Conservation (phyloP, 2,888 invertebrate genomes). For the Drosophila leonis region DNA sequence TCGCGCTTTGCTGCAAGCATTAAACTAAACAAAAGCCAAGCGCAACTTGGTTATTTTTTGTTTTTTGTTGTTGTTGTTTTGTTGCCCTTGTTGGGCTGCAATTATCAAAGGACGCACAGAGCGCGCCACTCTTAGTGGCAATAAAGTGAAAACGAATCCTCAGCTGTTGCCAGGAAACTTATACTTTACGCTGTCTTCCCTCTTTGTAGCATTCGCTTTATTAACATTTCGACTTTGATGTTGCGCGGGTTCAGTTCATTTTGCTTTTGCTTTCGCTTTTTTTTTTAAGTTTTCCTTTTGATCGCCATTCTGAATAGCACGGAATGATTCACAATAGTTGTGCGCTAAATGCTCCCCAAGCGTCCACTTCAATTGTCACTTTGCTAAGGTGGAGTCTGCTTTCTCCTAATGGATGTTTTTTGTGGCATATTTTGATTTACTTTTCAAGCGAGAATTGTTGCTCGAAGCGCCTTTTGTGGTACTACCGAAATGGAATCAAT, state of each 20-base stretch:
- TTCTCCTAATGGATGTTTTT: slow-evolving; percentile 50
- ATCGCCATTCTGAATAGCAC: slow-evolving; percentile 21
- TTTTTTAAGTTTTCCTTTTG: slow-evolving; percentile 13
- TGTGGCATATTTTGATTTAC: slow-evolving; percentile 68
- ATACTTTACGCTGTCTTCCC: neutral
- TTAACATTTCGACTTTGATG: slow-evolving; percentile 39
- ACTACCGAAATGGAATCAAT: slow-evolving; percentile 53
- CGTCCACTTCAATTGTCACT: slow-evolving; percentile 63
- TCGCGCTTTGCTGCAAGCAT: slow-evolving; percentile 39
- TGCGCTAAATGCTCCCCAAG: slow-evolving; percentile 63
- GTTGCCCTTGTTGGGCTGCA: slow-evolving; percentile 60
- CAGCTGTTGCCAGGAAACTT: slow-evolving; percentile 23
- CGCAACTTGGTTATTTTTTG: slow-evolving; percentile 9
- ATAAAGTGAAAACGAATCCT: slow-evolving; percentile 56
- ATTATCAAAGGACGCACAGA: slow-evolving; percentile 68
- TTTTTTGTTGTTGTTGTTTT: neutral
- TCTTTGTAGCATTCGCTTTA: neutral
- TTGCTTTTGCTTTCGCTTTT: slow-evolving; percentile 9
- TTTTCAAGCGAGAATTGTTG: slow-evolving; percentile 5
- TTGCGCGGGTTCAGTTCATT: slow-evolving; percentile 29
- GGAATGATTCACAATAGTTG: slow-evolving; percentile 38
- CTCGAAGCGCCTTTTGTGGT: slow-evolving; percentile 14
- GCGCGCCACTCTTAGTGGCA: slow-evolving; percentile 54
- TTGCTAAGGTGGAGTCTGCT: slow-evolving; percentile 20
- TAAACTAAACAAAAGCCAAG: slow-evolving; percentile 30